Conservation (phyloP, 2,888 invertebrate species). For the Acleris cristana region DNA sequence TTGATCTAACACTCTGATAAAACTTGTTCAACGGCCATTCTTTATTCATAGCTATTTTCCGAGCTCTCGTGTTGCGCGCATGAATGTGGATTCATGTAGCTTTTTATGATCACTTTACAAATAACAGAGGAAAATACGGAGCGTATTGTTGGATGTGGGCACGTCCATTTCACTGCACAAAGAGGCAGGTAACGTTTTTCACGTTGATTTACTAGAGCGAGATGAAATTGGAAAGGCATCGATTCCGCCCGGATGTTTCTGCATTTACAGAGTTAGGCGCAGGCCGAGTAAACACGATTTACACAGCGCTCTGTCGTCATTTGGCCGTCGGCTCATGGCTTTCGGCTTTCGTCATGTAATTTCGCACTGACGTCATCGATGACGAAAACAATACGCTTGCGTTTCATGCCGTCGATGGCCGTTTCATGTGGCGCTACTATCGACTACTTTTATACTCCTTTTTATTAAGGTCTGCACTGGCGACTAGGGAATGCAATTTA, state of each 20-base stretch:
- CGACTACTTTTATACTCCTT: too few species aligned
- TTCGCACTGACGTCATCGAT: constrained; percentile 10
- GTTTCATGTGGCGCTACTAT: background rate
- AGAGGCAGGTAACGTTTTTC: constrained; percentile 29
- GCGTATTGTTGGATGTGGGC: constrained; percentile 19
- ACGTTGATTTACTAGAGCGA: constrained; percentile 35
- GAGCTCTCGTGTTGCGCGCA: background rate
- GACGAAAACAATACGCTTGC: constrained; percentile 16
- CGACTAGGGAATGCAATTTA: too few species aligned
- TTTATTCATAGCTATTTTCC: too few species aligned
- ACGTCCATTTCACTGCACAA: constrained; percentile 23
- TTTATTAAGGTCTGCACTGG: too few species aligned
- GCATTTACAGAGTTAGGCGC: constrained; percentile 41
- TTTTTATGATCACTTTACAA: constrained; percentile 10
- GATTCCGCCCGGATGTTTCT: constrained; percentile 44
- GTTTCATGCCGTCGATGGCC: background rate
- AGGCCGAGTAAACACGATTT: constrained; percentile 24
- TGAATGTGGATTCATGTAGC: background rate
- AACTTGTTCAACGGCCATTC: too few species aligned
- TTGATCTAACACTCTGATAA: too few species aligned
- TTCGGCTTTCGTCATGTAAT: constrained; percentile 18
- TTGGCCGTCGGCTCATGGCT: constrained; percentile 7
- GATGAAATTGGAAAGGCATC: constrained; percentile 40
- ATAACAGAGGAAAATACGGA: constrained; percentile 9
- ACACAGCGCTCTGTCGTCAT: constrained; percentile 23